Evolutionary conservation across 2,113 vertebrate genomes (phyloP), one percentile per base, ranked within the genome.

Genomic region (Condylura cristata): DNA sequence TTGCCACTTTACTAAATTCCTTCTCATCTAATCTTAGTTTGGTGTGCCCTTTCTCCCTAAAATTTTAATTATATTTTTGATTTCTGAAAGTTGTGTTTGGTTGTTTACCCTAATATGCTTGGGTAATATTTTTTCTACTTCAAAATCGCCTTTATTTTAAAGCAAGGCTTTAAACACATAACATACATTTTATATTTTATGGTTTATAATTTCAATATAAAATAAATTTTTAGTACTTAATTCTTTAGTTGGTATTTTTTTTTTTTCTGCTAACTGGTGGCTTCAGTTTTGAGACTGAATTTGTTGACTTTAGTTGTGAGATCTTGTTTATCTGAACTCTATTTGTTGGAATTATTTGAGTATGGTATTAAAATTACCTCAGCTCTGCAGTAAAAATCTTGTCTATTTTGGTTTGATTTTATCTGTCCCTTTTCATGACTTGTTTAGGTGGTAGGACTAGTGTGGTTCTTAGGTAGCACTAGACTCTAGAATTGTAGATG

Each of bases 1-100:
- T 85, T 61, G 30, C 34, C 24, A 90, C 22, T 53, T 61, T 30
- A 63, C 9, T 70, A 85, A 94, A 66, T 66, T 4, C 1, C 14
- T 90, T 6, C 71, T 80, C 46, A 68, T 14, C 9, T 58, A 61
- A 56, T 46, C 8, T 94, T 18, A 72, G 7, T 83, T 56, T 86
- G 2, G 74, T 24, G 20, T 63, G 8, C 56, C 1, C 30, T 28
- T n/a, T 39, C 51, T 65, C 78, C 24, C 6, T 8, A 14, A 20
- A n/a, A 86, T 91, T 81, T 86, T 86, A 46, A 86, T 74, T 80
- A 56, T 34, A 9, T 51, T 87, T 86, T 91, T 88, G 2, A 78
- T 70, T 95, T 92, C 30, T 78, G 78, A 78, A 75, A 61, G 34
- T 68, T 83, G 41, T 61, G 20, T 78, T 70, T 60, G 4, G 3